phyloP scores from a whole-genome alignment of 2,113 vertebrate species.

The Notothenia coriiceps region DNA sequence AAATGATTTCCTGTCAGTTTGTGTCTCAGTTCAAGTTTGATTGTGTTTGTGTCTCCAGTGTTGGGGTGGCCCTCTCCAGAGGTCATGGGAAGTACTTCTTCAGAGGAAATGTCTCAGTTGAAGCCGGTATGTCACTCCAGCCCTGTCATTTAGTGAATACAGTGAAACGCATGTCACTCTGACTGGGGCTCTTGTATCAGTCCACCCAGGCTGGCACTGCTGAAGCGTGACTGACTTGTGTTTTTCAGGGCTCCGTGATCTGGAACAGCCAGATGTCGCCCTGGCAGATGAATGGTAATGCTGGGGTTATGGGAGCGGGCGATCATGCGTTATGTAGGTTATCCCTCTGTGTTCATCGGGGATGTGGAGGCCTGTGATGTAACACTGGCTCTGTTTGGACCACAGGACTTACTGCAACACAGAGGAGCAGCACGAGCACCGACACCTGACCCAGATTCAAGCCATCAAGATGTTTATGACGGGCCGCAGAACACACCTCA shows the following conservation, averaged over 20 bases:
- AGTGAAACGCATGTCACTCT: constrained; percentile 15
- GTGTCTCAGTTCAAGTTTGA: constrained; percentile 3
- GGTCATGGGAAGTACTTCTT: constrained; percentile 98
- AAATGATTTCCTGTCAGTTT: constrained; percentile 18
- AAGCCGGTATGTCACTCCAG: constrained; percentile 87
- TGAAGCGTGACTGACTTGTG: constrained; percentile 79
- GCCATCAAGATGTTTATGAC: constrained; percentile 96
- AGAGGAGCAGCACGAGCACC: constrained; percentile 93
- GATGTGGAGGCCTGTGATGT: constrained; percentile 47
- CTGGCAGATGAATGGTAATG: constrained; percentile 98
- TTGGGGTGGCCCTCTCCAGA: constrained; percentile 95
- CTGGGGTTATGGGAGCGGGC: constrained; percentile 61
- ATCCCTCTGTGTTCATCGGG: constrained; percentile 52
- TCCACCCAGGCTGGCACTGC: constrained; percentile 44
- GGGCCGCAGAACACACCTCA: constrained; percentile 91
- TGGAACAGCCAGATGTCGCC: constrained; percentile 97
- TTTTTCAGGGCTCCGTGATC: constrained; percentile 93
- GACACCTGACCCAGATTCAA: constrained; percentile 93
- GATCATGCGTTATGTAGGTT: constrained; percentile 76
- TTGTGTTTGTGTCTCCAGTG: constrained; percentile 83
- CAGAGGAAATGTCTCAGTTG: constrained; percentile 95
- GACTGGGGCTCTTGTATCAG: constrained; percentile 39
- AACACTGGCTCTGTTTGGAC: constrained; percentile 53
- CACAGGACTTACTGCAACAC: constrained; percentile 98
- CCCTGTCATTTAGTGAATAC: neutral